phyloP scores from a whole-genome alignment of 2,888 invertebrate genomes.

The Thumatha senex region DNA sequence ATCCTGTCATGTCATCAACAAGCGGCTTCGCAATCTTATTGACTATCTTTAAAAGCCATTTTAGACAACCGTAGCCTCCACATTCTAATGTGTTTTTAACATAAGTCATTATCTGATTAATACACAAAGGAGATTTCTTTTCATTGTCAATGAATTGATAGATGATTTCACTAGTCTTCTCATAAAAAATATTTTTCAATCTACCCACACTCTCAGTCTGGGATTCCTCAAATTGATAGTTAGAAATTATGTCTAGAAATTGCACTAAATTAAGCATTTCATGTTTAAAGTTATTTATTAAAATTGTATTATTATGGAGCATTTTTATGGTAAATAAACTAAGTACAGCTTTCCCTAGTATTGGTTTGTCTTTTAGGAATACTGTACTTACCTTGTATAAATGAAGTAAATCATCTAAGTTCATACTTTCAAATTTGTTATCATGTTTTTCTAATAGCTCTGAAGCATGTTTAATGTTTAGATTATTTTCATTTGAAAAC shows the following conservation, averaged over 20 bases:
- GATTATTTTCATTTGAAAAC: slow-evolving; percentile 43
- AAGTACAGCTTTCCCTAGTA: slow-evolving; percentile 51
- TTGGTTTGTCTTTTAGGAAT: slow-evolving; percentile 47
- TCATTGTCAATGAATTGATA: slow-evolving; percentile 39
- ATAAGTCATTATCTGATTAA: slow-evolving; percentile 46
- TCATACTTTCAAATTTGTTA: slow-evolving; percentile 27
- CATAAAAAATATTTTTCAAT: slow-evolving; percentile 60
- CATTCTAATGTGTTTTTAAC: slow-evolving; percentile 64
- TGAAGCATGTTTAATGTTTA: slow-evolving; percentile 46
- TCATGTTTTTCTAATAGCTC: slow-evolving; percentile 43
- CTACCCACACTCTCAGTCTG: slow-evolving; percentile 56
- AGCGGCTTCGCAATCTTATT: slow-evolving; percentile 52
- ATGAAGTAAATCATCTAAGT: slow-evolving; percentile 39
- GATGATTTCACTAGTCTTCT: slow-evolving; percentile 61
- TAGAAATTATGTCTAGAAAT: slow-evolving; percentile 41
- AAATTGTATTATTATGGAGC: slow-evolving; percentile 38
- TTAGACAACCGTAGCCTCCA: slow-evolving; percentile 75
- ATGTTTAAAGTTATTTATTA: slow-evolving; percentile 40
- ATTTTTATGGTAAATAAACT: slow-evolving; percentile 51
- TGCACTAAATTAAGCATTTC: slow-evolving; percentile 50
- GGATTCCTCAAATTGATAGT: slow-evolving; percentile 36
- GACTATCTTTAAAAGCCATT: slow-evolving; percentile 65
- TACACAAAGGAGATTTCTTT: slow-evolving; percentile 19
- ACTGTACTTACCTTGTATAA: slow-evolving; percentile 52
- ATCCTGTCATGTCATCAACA: slow-evolving; percentile 36